These are phyloP conservation scores for Diadophis punctatus DNA, from an alignment of 2,113 vertebrate species.

Conservation along the genomic window DNA sequence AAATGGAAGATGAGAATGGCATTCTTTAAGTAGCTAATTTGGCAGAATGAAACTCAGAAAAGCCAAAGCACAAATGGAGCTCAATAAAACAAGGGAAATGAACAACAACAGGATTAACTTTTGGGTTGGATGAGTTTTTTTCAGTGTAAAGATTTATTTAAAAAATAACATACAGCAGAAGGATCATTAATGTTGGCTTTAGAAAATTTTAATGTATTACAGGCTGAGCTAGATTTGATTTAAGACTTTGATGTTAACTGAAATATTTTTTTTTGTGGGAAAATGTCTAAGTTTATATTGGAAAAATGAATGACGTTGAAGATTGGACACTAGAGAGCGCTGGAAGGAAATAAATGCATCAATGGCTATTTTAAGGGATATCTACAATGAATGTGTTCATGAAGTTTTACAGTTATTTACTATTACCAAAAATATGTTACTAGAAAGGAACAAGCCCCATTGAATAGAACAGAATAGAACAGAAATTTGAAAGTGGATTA, in stretches of 20 bases:
- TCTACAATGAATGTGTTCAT: neutral
- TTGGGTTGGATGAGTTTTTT: neutral
- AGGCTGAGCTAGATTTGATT: neutral
- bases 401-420: neutral
- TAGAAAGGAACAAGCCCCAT: neutral
- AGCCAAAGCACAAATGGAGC: neutral
- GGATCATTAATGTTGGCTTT: neutral
- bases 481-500: neutral
- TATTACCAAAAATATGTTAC: neutral
- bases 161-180: neutral
- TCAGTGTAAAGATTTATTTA: neutral
- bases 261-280: neutral
- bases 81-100: neutral
- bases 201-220: neutral
- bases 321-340: neutral
- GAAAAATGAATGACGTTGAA: neutral
- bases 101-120: neutral
- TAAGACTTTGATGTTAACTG: neutral
- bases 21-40: neutral
- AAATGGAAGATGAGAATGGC: neutral
- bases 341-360: neutral
- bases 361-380: neutral
- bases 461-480: neutral
- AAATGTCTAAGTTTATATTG: neutral
- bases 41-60: neutral